Evolutionary conservation across 1,140 invertebrate species (phyloP).

Genomic region (Heliconius eleuchia): DNA sequence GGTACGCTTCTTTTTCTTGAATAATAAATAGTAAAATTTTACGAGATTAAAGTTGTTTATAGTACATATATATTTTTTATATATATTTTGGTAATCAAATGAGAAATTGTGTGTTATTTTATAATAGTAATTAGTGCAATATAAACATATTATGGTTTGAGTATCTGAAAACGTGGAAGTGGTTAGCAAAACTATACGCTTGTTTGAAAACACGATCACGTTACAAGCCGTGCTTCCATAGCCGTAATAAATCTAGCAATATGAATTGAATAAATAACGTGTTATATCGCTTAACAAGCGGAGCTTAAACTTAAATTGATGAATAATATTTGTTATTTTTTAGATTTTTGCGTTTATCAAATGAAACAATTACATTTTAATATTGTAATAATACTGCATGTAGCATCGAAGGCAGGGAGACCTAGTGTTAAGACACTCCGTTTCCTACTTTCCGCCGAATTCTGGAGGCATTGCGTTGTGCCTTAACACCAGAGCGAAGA

Average conservation of each 20-base stretch:
- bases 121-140: slow-evolving; percentile 26
- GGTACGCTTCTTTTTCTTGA: too few relatives aligned
- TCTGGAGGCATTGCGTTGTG: too few relatives aligned
- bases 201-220: slow-evolving; percentile 12
- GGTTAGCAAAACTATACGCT: slow-evolving; percentile 7
- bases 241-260: not conserved
- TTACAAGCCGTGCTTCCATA: slow-evolving; percentile 1
- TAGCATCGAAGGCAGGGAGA: too few relatives aligned
- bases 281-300: not conserved
- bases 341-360: too few relatives aligned
- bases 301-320: not conserved
- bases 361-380: too few relatives aligned
- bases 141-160: slow-evolving; percentile 3
- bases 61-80: not conserved
- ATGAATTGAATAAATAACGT: not conserved
- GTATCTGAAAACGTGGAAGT: slow-evolving; percentile 14
- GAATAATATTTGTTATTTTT: not conserved
- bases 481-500: too few relatives aligned
- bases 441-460: too few relatives aligned
- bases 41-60: too few relatives aligned
- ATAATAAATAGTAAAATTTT: too few relatives aligned
- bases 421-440: too few relatives aligned
- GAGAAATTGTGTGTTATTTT: not conserved
- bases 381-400: too few relatives aligned
- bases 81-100: not conserved